phyloP scores from a whole-genome alignment of 2,113 vertebrate species.

The Xerus inauris region DNA sequence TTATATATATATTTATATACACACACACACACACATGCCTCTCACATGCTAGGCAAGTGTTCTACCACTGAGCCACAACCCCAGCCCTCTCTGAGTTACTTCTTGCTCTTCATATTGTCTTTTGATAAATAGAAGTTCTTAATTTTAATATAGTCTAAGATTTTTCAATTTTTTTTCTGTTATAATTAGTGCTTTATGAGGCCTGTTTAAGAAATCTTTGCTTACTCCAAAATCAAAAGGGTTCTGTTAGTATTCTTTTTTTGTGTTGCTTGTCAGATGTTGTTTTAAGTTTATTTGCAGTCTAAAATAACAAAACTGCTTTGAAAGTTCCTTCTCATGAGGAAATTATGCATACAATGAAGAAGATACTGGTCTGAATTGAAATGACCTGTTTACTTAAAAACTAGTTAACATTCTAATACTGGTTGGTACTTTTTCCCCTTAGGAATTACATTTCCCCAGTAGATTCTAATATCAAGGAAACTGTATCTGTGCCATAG shows the following conservation, averaged over 20 bases:
- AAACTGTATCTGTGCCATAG: background rate
- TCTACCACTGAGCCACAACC: too few species aligned
- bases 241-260: background rate
- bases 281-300: background rate
- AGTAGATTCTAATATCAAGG: background rate
- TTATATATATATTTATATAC: too few species aligned
- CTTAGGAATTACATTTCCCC: background rate
- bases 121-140: background rate
- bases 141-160: background rate
- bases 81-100: background rate
- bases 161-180: background rate
- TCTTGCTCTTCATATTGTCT: background rate
- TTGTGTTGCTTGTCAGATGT: background rate
- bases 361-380: background rate
- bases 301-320: background rate
- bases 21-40: too few species aligned
- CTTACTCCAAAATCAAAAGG: background rate
- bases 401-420: background rate
- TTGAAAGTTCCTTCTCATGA: background rate
- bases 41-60: too few species aligned
- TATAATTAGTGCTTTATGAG: background rate
- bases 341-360: background rate
- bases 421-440: background rate
- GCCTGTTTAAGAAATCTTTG: background rate
- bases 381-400: background rate